Conservation (phyloP, 2,888 invertebrate genomes). For the Torymus texanus region DNA sequence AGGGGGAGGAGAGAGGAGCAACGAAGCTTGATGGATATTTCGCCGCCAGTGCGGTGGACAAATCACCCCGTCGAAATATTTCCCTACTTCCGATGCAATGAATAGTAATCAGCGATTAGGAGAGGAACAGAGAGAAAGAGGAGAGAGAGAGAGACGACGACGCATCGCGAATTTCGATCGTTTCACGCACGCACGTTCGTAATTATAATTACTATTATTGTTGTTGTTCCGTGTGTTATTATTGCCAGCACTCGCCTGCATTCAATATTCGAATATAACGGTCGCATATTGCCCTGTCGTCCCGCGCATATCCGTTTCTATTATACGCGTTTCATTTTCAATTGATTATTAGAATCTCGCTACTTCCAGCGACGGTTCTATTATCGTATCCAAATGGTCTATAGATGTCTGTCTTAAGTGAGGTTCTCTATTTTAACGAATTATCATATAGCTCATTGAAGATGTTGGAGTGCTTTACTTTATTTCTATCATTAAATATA, state of each 20-base stretch:
- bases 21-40: slow-evolving; percentile 38
- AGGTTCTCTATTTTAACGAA: slow-evolving; percentile 8
- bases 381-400: slow-evolving; percentile 27
- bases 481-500: too few relatives aligned
- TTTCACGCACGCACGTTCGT: slow-evolving; percentile 29
- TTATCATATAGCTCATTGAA: not conserved
- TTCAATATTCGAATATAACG: slow-evolving; percentile 45
- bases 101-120: slow-evolving; percentile 56
- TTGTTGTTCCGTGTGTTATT: slow-evolving; percentile 41
- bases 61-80: slow-evolving; percentile 43
- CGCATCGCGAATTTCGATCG: slow-evolving; percentile 43
- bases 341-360: slow-evolving; percentile 46
- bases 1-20: not conserved
- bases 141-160: not conserved
- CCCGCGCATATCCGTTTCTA: slow-evolving; percentile 31
- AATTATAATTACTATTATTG: slow-evolving; percentile 50
- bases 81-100: slow-evolving; percentile 48
- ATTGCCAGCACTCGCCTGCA: slow-evolving; percentile 7
- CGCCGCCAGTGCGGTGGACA: slow-evolving; percentile 19
- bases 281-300: not conserved
- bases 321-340: slow-evolving; percentile 53
- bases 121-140: not conserved
- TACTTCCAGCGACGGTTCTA: slow-evolving; percentile 32
- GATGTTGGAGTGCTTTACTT: not conserved
- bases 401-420: not conserved